phyloP scores from a whole-genome alignment of 2,797 vertebrate genomes.

The Forpus xanthops region DNA sequence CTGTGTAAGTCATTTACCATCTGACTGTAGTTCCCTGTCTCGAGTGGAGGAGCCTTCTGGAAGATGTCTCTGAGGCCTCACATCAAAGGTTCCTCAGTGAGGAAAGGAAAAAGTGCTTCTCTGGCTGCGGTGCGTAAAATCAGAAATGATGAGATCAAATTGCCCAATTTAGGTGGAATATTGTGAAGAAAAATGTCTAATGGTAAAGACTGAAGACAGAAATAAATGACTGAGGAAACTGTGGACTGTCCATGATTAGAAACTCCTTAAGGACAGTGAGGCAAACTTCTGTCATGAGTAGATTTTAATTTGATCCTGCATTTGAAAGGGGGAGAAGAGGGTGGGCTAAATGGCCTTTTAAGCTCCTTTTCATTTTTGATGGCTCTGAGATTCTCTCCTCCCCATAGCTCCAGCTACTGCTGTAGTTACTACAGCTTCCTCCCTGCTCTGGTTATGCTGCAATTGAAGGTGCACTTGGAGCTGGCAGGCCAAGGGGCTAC shows the following conservation, averaged over 20 bases:
- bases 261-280: background rate
- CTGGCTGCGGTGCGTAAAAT: background rate
- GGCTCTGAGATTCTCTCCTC: background rate
- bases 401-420: accelerated
- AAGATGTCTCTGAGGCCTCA: background rate
- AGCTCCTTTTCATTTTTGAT: background rate
- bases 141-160: background rate
- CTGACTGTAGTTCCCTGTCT: background rate
- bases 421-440: background rate
- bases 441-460: too few species aligned
- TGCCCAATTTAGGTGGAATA: background rate
- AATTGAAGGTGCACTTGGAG: background rate
- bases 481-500: background rate
- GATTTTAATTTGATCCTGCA: background rate
- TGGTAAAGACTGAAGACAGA: background rate
- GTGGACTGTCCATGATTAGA: background rate
- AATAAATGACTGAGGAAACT: background rate
- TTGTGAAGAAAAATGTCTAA: background rate
- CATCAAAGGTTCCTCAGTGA: background rate
- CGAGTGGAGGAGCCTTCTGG: background rate
- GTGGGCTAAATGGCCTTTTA: background rate
- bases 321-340: background rate
- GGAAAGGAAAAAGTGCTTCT: background rate
- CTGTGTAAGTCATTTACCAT: background rate
- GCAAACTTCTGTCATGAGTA: background rate